Evolutionary conservation across 2,888 invertebrate genomes (phyloP), one percentile per base, ranked within the genome.

Genomic region (Diarsia mendica): DNA sequence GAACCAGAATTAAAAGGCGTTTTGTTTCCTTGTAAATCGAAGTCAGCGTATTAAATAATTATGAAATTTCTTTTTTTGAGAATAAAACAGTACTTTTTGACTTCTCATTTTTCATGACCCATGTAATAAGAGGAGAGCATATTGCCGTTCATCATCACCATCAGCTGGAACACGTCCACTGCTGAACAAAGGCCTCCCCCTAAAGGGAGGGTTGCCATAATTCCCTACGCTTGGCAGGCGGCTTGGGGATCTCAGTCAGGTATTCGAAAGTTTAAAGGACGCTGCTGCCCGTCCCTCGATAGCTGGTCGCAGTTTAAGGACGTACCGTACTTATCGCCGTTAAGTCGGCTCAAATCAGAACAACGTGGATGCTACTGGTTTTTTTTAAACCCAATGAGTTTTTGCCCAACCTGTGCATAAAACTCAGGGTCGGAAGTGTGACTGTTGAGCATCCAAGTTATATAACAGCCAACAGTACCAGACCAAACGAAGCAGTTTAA

Each of bases 1-100:
- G 65, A 68, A 79, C 63, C 53, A 78, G 64, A 78, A 68, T 18
- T 44, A 44, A 77, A 58, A 53, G 0, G 11, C 0, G 9, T 18
- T 63, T 60, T 1, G 78, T 78, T 83, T 66, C 53, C 60, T 44
- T 63, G 46, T 39, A 18, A 58, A 28, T 28, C 15, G 8, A 23
- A 28, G 58, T 9, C 9, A 28, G 15, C 9, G 23, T 55, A 15
- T 23, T 6, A 55, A 55, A 55, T 55, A 23, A 55, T 55, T 23
- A 23, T 23, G 15, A 13, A 23, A 13, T 23, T 3, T 55, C 13
- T 28, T 6, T 13, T 9, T 23, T 23, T 55, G 6, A 55, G n/a
- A 55, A 23, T 55, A 55, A 2, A 13, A 1, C n/a, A 53, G 9
- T n/a, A 51, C 11, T 11, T 53, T 53, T 53, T 53, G 53, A 33